Base-by-base conservation (phyloP, 2,888 invertebrate species). In the Pherbina coryleti region DNA sequence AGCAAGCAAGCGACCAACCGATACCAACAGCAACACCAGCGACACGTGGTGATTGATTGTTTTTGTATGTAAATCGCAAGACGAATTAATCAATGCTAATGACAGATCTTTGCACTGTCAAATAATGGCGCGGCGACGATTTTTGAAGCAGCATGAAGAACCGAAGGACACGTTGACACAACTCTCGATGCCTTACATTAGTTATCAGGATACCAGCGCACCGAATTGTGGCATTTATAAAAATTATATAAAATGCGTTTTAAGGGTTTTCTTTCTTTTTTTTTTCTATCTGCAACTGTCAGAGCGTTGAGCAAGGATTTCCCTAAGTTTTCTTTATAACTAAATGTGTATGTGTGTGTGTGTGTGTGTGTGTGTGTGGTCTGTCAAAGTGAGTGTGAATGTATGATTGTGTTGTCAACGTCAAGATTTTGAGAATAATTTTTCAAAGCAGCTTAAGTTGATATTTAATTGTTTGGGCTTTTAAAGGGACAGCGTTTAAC, bases 61-160 rank as follows among this genome's bases (percentile, higher is more conserved):
- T 77, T 78, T 75, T 75, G 75, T 78, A 80, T 80, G 80, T 80
- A 80, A 80, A 80, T 78, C 75, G 66, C 53, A 44, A 67, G 82
- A 86, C 85, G 84, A 89, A 89, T 89, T 89, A 89, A 89, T 89
- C 89, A 89, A 89, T 89, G 89, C 89, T 89, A 89, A 89, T 89
- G 89, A 89, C 88, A 89, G 87, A 85, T 86, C 83, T 83, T 75
- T 79, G 69, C 78, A 76, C 78, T 79, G 75, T 77, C 75, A 74
- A 31, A 60, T 7, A 62, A 44, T 44, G 37, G 14, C 14, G 62
- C 31, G 73, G 31, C 28, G 55, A 34, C 55, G 55, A 17, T n/a
- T 34, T 31, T 7, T 28, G n/a, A 71, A 53, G 31, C 31, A n/a
- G n/a, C n/a, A n/a, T n/a, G n/a, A 44, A 11, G 22, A 14, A 1